These are phyloP conservation scores for Nothura maculosa DNA, from an alignment of 2,797 vertebrate genomes.

Conservation along the genomic window DNA sequence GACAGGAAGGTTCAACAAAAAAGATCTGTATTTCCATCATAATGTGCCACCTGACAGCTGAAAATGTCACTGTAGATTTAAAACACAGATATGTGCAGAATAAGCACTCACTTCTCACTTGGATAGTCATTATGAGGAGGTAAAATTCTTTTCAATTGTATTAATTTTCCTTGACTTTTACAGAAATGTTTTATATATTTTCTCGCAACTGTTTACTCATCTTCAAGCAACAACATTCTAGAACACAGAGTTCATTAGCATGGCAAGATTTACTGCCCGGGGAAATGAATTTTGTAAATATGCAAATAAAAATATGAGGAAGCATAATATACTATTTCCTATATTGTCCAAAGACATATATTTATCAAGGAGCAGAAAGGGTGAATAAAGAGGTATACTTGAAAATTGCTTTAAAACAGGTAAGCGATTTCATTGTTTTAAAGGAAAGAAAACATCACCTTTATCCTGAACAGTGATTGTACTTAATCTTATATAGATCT, in stretches of 20 bases:
- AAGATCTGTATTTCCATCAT: background rate
- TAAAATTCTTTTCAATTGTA: background rate
- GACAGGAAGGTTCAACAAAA: background rate
- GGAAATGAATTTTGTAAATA: background rate
- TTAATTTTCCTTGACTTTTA: conserved; percentile 9
- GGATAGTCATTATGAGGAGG: background rate
- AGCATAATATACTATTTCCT: background rate
- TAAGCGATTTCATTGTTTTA: background rate
- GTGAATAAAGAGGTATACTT: background rate
- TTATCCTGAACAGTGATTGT: background rate
- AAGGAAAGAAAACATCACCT: background rate
- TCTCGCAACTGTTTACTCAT: background rate
- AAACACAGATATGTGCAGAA: background rate
- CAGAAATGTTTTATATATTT: conserved; percentile 24
- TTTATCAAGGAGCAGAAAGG: conserved; percentile 11
- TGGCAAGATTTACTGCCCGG: background rate
- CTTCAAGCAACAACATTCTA: background rate
- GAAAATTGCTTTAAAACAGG: background rate
- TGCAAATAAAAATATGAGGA: background rate
- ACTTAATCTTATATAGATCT: background rate
- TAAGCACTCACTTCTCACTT: conserved; percentile 12
- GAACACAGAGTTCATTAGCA: background rate
- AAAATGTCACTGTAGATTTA: conserved; percentile 14
- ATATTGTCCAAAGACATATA: background rate
- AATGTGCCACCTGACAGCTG: background rate